These are phyloP conservation scores for Drosophila kikkawai DNA, from an alignment of 1,140 invertebrate species.

Conservation along the genomic window DNA sequence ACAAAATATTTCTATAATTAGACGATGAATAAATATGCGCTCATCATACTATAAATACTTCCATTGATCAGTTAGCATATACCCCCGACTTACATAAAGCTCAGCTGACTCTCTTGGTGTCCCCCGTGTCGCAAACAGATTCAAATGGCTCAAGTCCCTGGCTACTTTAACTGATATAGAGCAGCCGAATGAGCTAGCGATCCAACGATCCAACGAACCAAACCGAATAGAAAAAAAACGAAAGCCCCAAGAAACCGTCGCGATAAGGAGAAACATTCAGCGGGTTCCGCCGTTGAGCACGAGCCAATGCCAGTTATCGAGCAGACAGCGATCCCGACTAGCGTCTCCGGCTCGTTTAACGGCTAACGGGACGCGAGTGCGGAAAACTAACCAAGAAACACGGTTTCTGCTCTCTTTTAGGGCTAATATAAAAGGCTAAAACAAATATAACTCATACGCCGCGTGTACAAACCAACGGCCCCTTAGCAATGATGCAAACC, in stretches of 20 bases:
- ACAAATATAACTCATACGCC: slow-evolving; percentile 46
- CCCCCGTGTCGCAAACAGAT: slow-evolving; percentile 29
- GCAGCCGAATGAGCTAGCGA: slow-evolving; percentile 1
- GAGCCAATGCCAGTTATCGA: slow-evolving; percentile 60
- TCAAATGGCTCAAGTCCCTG: slow-evolving; percentile 37
- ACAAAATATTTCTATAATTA: neutral
- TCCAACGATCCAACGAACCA: slow-evolving; percentile 9
- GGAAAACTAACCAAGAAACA: slow-evolving; percentile 2
- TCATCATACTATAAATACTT: neutral
- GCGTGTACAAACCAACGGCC: slow-evolving; percentile 47
- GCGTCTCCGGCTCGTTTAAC: slow-evolving; percentile 32
- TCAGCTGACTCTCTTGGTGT: slow-evolving; percentile 10
- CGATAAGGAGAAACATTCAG: slow-evolving; percentile 35
- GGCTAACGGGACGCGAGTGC: slow-evolving; percentile 35
- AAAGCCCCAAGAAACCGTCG: slow-evolving; percentile 34
- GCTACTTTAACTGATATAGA: slow-evolving; percentile 48
- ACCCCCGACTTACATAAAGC: slow-evolving; percentile 17
- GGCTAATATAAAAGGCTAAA: slow-evolving; percentile 13
- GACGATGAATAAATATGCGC: slow-evolving; percentile 12
- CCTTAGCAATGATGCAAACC: slow-evolving; percentile 84
- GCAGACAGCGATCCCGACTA: slow-evolving; percentile 53
- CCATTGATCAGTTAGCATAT: slow-evolving; percentile 9
- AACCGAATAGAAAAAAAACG: slow-evolving; percentile 15
- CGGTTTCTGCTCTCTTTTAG: slow-evolving; percentile 4
- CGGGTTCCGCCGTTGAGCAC: slow-evolving; percentile 14